Conservation (phyloP, 2,888 invertebrate species). For the Homarus gammarus region DNA sequence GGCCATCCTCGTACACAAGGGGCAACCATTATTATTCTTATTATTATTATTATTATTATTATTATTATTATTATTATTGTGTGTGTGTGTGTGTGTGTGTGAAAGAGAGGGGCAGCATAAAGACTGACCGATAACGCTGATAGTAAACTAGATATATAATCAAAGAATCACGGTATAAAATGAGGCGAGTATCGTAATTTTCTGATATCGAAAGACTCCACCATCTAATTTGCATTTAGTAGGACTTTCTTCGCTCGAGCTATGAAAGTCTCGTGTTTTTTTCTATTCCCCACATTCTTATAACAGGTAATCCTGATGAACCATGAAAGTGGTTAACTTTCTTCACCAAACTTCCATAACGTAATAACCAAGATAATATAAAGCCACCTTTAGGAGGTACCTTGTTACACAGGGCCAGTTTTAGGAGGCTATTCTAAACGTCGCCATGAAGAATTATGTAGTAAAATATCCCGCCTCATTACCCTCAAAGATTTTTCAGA, state of each 20-base stretch:
- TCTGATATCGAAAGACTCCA: background rate
- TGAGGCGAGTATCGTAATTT: background rate
- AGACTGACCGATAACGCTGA: background rate
- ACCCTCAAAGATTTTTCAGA: background rate
- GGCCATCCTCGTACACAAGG: too few species aligned
- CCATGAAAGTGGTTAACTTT: conserved; percentile 6
- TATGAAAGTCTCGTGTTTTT: background rate
- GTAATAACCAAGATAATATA: background rate
- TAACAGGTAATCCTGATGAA: background rate
- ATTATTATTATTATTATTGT: too few species aligned
- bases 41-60: too few species aligned
- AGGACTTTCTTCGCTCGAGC: background rate
- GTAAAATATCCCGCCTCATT: conserved; percentile 8
- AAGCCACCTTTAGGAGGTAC: background rate
- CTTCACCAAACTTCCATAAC: background rate
- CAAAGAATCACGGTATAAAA: background rate
- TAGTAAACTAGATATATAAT: background rate
- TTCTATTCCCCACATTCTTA: background rate
- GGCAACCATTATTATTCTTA: too few species aligned
- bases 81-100: too few species aligned
- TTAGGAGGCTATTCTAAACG: background rate
- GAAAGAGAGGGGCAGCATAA: too few species aligned
- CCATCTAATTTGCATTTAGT: background rate
- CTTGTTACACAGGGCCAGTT: background rate
- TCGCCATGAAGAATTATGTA: background rate